Base-by-base conservation (phyloP, 2,888 invertebrate species). In the Diaprepes abbreviatus region DNA sequence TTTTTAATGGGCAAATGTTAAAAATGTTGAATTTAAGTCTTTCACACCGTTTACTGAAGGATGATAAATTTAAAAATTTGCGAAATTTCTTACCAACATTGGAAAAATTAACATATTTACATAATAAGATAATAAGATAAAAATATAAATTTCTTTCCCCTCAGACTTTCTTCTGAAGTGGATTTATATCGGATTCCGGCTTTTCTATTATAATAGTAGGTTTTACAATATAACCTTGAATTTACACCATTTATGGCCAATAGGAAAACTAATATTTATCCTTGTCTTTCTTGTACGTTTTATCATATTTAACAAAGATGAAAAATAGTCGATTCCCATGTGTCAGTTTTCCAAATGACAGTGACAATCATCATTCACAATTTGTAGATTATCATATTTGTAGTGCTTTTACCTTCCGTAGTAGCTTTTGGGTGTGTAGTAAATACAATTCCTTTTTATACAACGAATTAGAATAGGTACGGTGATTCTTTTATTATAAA, bases 351-450 rank as follows among this genome's bases (percentile, higher is more conserved):
- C n/a, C n/a, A 9, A 28, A 48, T 48, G 48, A 55, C 36, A 55
- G 36, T 55, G 36, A 55, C 55, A 38, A 35, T 19, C 7, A 10
- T 33, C 21, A 35, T 36, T 38, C 21, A 36, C 36, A 19, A 33
- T 10, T 38, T 36, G 36, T 21, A 55, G 19, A 19, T 36, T 55
- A 35, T 55, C n/a, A 12, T 14, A 31, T 19, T 33, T 19, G 35
- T 55, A 55, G 36, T 35, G 12, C n/a, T 33, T 50, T 50, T 24
- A 33, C 50, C 6, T 24, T 21, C 35, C 19, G 17, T 57, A 28
- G 21, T 16, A 2, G 38, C 6, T 38, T 66, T 50, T 50, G 78
- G 81, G 81, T 79, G 81, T 82, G 82, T 76, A 72, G 69, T 64
- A 73, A 65, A 43, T 65, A 57, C 36, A 71, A 70, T 71, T 73